A percentile compares a stretch with the other conserved stretches of the same genome.
Evolutionary conservation across 2,797 vertebrate species (phyloP).

Genomic region (Catharus ustulatus): DNA sequence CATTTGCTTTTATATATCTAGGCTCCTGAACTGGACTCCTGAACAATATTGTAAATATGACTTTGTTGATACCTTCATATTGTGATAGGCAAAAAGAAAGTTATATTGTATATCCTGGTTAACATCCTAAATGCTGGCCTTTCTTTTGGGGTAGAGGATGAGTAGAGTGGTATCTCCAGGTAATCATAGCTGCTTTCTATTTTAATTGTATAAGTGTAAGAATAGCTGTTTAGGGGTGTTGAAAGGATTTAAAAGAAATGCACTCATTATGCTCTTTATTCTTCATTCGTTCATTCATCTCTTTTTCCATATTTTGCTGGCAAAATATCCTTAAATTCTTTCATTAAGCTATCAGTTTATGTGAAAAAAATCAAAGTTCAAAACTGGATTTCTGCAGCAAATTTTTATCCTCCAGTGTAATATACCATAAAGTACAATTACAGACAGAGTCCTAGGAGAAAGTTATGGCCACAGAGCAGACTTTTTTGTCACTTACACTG

Average conservation of each 20-base stretch:
- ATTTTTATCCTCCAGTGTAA: not conserved
- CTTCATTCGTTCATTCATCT: not conserved
- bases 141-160: not conserved
- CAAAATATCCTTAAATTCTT: not conserved
- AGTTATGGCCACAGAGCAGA: not conserved
- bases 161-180: not conserved
- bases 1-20: not conserved
- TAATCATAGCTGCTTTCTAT: not conserved
- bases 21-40: not conserved
- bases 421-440: not conserved
- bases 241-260: not conserved
- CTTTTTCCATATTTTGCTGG: not conserved
- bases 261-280: not conserved
- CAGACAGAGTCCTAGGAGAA: not conserved
- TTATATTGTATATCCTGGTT: not conserved
- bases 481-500: not conserved
- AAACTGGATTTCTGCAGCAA: not conserved
- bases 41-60: not conserved
- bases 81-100: not conserved
- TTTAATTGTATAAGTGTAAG: not conserved
- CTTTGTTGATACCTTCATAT: not conserved
- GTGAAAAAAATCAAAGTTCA: not conserved
- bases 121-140: not conserved
- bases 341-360: not conserved
- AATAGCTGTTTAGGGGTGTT: not conserved